A percentile compares a stretch with the other conserved stretches of the same genome.
These are phyloP conservation scores for Parasteatoda tepidariorum DNA, from an alignment of 1,140 invertebrate species.

Conservation along the genomic window DNA sequence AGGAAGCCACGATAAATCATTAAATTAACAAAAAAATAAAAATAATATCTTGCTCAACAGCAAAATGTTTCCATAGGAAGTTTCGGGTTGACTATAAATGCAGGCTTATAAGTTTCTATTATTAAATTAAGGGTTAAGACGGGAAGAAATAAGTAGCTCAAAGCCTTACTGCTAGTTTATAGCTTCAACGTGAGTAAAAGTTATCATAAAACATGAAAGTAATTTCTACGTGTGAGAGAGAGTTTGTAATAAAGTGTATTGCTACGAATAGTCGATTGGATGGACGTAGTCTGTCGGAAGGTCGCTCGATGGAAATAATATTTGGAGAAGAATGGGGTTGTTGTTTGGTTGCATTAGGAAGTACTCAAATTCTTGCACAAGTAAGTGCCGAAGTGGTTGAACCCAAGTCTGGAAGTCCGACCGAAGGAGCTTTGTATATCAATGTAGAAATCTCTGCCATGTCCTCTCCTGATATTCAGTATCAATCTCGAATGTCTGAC, in stretches of 20 bases:
- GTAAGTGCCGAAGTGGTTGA: constrained; percentile 86
- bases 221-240: constrained; percentile 27
- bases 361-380: constrained; percentile 81
- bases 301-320: constrained; percentile 57
- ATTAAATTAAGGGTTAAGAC: no score
- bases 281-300: constrained; percentile 50
- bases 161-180: no score
- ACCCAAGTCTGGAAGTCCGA: constrained; percentile 84
- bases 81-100: no score
- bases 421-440: constrained; percentile 87
- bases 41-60: no score
- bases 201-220: constrained; percentile 52
- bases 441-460: constrained; percentile 89
- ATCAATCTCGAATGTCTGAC: constrained; percentile 75
- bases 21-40: no score
- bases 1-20: no score
- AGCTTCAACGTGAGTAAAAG: no score
- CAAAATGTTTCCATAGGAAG: no score
- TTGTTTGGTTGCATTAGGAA: constrained; percentile 62
- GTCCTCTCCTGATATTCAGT: constrained; percentile 83
- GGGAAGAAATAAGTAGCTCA: no score
- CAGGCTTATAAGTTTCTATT: no score
- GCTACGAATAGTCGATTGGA: constrained; percentile 59
- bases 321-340: constrained; percentile 63
- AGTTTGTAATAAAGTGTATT: constrained; percentile 35